Base-by-base conservation (phyloP, 2,113 vertebrate genomes). In the Strix uralensis region DNA sequence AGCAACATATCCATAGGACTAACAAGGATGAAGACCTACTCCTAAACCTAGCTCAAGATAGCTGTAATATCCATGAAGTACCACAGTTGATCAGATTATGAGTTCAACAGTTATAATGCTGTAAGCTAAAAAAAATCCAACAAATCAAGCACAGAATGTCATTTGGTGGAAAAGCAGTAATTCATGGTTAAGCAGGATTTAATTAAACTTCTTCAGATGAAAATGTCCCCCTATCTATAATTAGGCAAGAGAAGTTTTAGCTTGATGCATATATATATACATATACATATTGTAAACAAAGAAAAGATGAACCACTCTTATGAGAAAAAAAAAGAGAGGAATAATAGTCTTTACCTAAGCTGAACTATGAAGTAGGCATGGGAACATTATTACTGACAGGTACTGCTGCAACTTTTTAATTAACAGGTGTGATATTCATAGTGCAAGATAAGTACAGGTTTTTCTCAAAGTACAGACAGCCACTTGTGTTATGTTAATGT, bases 301-400 rank as follows among this genome's bases (percentile, higher is more conserved):
- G 19, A 55, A 63, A 70, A 80, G 13, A 9, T 46, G 38, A 63
- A 52, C 8, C 2, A 77, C 11, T 49, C 3, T 54, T 51, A 57
- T 5, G 6, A 83, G 18, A 65, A 88, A 78, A 73, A 49, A 58
- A 15, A 58, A 47, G 55, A 61, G 17, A 74, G 11, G 5, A 81
- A 51, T 63, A 74, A 27, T 2, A 54, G 18, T 25, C 38, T 88
- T 86, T 66, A 32, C 5, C 29, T 55, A 63, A 75, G 26, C 9
- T 44, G 44, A 79, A 73, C 55, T 30, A 42, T 29, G 40, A 81
- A 38, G 17, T 3, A 0, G 21, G 13, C 0, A 0, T 59, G 5
- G 21, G 32, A 15, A 75, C 6, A 14, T 62, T 86, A 44, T 46
- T 75, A n/a, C 18, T 47, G 29, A 38, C 13, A 32, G 8, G 9